Conservation (phyloP, 2,113 vertebrate species). For the Hyperopisus bebe region DNA sequence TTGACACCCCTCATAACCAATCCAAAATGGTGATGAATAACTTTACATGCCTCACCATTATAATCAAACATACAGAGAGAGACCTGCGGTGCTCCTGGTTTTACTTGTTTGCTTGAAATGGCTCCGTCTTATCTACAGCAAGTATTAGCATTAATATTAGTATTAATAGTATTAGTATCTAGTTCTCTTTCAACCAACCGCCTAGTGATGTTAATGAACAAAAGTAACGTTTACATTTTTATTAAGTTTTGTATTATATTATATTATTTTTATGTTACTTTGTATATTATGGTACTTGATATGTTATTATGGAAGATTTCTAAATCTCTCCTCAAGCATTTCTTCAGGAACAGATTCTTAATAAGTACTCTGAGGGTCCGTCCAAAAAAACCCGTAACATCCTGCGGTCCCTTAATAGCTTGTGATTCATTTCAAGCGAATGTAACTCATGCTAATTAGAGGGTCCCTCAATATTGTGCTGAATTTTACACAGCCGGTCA, state of each 20-base stretch:
- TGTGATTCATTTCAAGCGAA: not conserved
- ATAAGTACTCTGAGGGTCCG: not conserved
- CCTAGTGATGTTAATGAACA: not conserved
- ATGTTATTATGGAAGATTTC: not conserved
- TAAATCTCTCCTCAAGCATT: not conserved
- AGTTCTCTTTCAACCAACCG: not conserved
- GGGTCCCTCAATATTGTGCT: not conserved
- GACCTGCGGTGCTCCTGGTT: not conserved
- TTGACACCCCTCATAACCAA: not conserved
- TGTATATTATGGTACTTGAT: not conserved
- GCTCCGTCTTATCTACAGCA: not conserved
- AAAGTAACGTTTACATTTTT: not conserved
- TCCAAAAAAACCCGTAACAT: not conserved
- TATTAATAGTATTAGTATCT: not conserved
- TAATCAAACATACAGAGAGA: not conserved
- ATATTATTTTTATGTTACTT: not conserved
- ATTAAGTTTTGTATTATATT: not conserved
- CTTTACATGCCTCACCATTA: not conserved
- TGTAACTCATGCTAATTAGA: not conserved
- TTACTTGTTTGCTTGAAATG: not conserved
- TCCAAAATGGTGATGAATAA: not conserved
- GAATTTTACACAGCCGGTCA: not conserved
- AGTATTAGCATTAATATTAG: not conserved
- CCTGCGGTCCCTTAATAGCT: not conserved
- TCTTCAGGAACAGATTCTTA: not conserved